Evolutionary conservation across 2,797 vertebrate species (phyloP).

Genomic region (Girardinus metallicus): DNA sequence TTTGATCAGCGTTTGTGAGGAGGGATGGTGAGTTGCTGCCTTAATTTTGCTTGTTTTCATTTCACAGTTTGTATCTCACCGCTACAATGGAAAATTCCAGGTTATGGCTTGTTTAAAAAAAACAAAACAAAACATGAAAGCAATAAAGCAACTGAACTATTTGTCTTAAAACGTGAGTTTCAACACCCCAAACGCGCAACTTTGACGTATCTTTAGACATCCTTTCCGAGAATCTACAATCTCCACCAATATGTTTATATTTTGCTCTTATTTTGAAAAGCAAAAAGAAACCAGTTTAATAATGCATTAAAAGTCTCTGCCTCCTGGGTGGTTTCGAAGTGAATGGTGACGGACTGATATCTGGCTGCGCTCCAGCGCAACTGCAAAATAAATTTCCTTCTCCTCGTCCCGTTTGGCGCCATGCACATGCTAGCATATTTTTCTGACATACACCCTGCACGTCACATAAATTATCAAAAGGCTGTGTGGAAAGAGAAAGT

Average conservation of each 20-base stretch:
- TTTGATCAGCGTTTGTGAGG: constrained; percentile 92
- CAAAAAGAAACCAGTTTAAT: not conserved
- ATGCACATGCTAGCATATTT: not conserved
- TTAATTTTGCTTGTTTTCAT: constrained; percentile 58
- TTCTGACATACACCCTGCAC: too few relatives aligned
- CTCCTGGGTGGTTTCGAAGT: too few relatives aligned
- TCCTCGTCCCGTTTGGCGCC: too few relatives aligned
- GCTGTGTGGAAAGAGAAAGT: too few relatives aligned
- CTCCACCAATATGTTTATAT: not conserved
- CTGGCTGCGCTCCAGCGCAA: too few relatives aligned
- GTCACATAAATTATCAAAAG: not conserved
- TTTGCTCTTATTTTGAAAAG: not conserved
- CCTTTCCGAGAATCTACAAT: not conserved
- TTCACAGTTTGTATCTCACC: constrained; percentile 40
- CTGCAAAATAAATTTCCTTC: too few relatives aligned
- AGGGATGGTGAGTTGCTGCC: constrained; percentile 95
- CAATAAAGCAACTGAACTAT: not conserved
- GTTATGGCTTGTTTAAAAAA: not conserved
- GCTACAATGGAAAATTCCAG: constrained; percentile 2
- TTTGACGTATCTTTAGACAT: not conserved
- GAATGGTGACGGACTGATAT: too few relatives aligned
- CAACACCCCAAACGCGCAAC: not conserved
- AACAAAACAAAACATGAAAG: not conserved
- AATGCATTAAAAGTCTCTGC: not conserved
- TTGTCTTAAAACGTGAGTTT: not conserved